Base-by-base conservation (phyloP, 2,113 vertebrate species). In the Chaetorhynchus papuensis region DNA sequence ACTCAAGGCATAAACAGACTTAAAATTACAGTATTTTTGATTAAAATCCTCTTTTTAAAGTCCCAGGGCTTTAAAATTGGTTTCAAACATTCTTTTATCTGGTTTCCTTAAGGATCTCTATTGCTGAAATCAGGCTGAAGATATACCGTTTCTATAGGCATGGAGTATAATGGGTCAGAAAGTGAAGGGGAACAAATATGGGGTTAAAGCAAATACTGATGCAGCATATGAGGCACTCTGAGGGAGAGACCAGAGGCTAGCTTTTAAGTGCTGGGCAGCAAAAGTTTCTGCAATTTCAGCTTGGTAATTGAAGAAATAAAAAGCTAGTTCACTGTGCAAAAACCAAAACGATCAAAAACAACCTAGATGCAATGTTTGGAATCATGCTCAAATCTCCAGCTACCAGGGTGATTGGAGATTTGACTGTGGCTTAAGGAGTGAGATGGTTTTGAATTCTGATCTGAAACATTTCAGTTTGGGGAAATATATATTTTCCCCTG, bases 1-100 rank as follows among this genome's bases (percentile, higher is more conserved):
- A 50, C 78, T 79, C 23, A 91, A 92, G 50, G n/a, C 42, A 89
- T 47, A 83, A 91, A 92, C 14, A 90, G 31, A 89, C 41, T 93
- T 83, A 33, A 9, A 35, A 89, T 74, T 84, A 87, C 82, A 75
- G 41, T 80, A 33, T 56, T 89, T 93, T 72, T 87, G 7, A 56
- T 77, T 70, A 72, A 96, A 70, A 45, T 91, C 10, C 22, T 75
- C 54, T 96, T 93, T 64, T 87, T 91, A 91, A n/a, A 90, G 44
- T 75, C 21, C 3, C 37, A 77, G 19, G 17, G 9, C 10, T 94
- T 60, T 84, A 70, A 87, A 85, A 83, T 20, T 6, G 71, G 9
- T 93, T 96, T 94, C 53, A 80, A 47, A 91, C 33, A 8, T 11
- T 75, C 4, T 79, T 83, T 71, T 18, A 41, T 49, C 26, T 68